Evolutionary conservation across 2,797 vertebrate genomes (phyloP).

Genomic region (Odontamblyopus lacepedii): DNA sequence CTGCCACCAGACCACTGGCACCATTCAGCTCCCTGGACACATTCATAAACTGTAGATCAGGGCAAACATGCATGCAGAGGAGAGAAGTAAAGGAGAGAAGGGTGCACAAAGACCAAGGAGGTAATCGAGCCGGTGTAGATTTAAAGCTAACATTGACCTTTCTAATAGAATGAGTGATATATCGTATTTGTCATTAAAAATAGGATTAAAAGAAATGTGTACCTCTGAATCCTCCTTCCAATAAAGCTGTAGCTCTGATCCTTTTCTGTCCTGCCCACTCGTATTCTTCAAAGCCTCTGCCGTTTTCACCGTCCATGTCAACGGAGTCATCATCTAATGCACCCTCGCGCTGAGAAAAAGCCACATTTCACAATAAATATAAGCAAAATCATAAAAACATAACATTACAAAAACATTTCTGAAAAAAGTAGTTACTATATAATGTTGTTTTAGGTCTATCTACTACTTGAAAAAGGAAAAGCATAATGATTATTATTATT

Average conservation of each 20-base stretch:
- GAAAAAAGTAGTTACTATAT: background rate
- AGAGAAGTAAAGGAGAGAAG: slow-evolving; percentile 44
- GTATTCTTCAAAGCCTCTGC: slow-evolving; percentile 96
- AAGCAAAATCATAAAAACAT: background rate
- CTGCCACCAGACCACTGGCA: slow-evolving; percentile 44
- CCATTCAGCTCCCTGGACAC: slow-evolving; percentile 49
- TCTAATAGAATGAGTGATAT: background rate
- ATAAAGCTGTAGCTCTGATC: slow-evolving; percentile 94
- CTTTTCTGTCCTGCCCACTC: slow-evolving; percentile 99
- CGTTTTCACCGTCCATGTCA: slow-evolving; percentile 94
- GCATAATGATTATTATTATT: slow-evolving; percentile 31
- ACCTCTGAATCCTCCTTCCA: slow-evolving; percentile 99
- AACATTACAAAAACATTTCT: background rate
- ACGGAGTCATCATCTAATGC: slow-evolving; percentile 92
- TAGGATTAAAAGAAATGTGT: slow-evolving; percentile 27
- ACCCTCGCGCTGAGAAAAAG: slow-evolving; percentile 87
- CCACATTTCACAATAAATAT: slow-evolving; percentile 19
- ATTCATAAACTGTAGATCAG: slow-evolving; percentile 22
- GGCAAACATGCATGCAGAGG: slow-evolving; percentile 25
- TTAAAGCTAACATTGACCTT: background rate
- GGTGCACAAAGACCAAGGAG: slow-evolving; percentile 25
- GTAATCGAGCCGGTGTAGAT: slow-evolving; percentile 6
- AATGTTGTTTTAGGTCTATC: slow-evolving; percentile 18
- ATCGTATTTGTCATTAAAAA: background rate
- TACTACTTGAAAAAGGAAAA: slow-evolving; percentile 35